Base-by-base conservation (phyloP, 2,888 invertebrate species). In the Theretra japonica region DNA sequence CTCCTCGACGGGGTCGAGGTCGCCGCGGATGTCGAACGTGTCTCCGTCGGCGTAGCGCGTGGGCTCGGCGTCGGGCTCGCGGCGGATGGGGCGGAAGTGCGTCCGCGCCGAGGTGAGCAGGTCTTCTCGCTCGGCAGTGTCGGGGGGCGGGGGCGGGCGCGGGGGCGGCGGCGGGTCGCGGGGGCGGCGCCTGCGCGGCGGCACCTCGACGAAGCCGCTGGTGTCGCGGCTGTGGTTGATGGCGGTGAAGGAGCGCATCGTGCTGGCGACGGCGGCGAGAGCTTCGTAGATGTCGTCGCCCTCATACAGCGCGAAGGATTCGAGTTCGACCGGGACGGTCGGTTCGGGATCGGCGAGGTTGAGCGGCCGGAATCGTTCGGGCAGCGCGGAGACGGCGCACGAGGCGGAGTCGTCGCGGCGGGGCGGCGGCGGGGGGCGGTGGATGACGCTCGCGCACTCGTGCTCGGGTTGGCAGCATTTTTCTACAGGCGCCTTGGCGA, bases 81-180 rank as follows among this genome's bases (percentile, higher is more conserved):
- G 95, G 80, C 96, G 95, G 80, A 98, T 98, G 21, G 98, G 98
- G 78, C 96, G 96, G 93, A 98, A 98, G 91, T 98, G 98, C 73
- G 97, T 98, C 76, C 96, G 96, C 76, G 96, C 95, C 8, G 98
- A 97, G 23, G 96, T 97, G 75, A 97, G 94, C 78, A 97, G 90
- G 89, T 97, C 97, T 84, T 97, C 97, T 78, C 90, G 77, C 78
- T 82, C 89, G 75, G 23, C 33, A 70, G 76, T 73, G 25, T 82
- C 84, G 11, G 79, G 75, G 57, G 83, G 85, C 71, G 76, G 68
- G 68, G 75, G 73, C 28, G 75, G 70, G 65, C 70, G 78, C 53
- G 77, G 72, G 74, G 75, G 85, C 70, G 91, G 84, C 58, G 95
- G 92, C 84, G 69, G 75, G 71, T 70, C 76, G 60, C 73, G 97